phyloP scores from a whole-genome alignment of 2,113 vertebrate species.

The Gymnarchus niloticus region DNA sequence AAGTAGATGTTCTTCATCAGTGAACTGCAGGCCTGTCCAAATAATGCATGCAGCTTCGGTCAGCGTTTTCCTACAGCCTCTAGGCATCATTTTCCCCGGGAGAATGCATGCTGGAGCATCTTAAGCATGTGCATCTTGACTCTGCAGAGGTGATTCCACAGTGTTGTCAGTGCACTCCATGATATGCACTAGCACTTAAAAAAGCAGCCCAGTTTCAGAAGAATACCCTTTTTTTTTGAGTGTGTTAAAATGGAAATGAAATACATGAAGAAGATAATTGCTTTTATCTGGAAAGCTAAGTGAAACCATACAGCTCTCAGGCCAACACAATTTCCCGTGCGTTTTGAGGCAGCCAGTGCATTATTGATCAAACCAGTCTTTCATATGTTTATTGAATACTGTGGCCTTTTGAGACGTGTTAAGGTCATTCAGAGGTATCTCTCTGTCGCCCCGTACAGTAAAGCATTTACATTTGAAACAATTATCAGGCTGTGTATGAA shows the following conservation, averaged over 20 bases:
- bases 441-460: neutral
- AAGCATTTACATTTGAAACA: neutral
- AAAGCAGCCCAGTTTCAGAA: neutral
- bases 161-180: neutral
- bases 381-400: neutral
- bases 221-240: neutral
- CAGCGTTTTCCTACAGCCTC: neutral
- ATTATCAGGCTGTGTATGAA: neutral
- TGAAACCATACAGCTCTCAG: neutral
- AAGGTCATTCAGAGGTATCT: neutral
- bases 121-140: neutral
- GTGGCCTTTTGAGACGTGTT: neutral
- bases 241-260: neutral
- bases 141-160: neutral
- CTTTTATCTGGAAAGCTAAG: neutral
- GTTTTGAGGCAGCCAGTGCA: neutral
- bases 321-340: neutral
- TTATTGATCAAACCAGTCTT: neutral
- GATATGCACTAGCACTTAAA: neutral
- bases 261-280: neutral
- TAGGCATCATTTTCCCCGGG: neutral
- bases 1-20: neutral
- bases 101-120: neutral
- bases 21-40: conserved; percentile 30
- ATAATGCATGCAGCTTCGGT: neutral